Percentiles rank a stretch among this genome's conserved stretches.
Conservation (phyloP, 53 echinoderm and acorn worm genomes). For the Antedon mediterranea region DNA sequence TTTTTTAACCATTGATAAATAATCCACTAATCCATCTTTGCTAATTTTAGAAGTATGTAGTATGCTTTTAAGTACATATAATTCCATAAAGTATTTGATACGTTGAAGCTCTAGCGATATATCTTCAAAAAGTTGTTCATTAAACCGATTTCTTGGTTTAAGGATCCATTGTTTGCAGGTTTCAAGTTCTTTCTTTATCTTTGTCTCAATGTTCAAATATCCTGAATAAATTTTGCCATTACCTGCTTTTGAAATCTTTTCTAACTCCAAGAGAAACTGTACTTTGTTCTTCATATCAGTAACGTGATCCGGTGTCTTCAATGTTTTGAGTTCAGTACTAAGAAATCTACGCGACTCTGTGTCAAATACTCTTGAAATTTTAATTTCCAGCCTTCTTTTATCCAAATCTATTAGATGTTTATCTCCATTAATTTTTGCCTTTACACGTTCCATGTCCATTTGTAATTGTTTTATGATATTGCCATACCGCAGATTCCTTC, state of each 20-base stretch:
- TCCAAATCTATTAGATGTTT: not conserved
- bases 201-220: not conserved
- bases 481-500: constrained; percentile 58
- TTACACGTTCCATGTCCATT: constrained; percentile 45
- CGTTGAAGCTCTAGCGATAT: constrained; percentile 32
- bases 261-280: not conserved
- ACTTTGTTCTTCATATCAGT: not conserved
- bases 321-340: not conserved
- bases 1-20: not conserved
- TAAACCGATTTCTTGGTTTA: constrained; percentile 15
- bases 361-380: not conserved
- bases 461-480: constrained; percentile 42
- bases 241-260: not conserved
- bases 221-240: not conserved
- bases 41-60: not conserved
- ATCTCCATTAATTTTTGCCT: constrained; percentile 31
- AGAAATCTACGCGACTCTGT: not conserved
- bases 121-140: constrained; percentile 38
- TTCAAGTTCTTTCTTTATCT: not conserved
- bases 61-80: not conserved
- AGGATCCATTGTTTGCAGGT: constrained; percentile 15
- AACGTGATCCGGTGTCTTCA: not conserved
- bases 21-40: not conserved
- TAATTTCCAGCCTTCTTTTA: not conserved
- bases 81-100: constrained; percentile 3